Percentiles rank a stretch among this genome's conserved stretches.
phyloP scores from a whole-genome alignment of 2,797 vertebrate genomes.

The Dryobates pubescens region DNA sequence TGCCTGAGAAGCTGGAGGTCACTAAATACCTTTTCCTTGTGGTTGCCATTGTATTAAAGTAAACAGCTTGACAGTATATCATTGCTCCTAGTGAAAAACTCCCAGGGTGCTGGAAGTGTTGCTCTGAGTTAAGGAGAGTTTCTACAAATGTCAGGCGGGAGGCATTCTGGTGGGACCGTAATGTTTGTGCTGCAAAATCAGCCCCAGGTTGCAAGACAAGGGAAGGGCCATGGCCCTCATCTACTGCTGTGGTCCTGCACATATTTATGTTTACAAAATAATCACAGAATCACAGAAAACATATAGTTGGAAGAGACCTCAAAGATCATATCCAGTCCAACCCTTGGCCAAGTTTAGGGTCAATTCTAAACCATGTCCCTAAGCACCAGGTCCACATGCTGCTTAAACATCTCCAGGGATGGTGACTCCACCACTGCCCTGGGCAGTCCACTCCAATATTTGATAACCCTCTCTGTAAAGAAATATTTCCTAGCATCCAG shows the following conservation, averaged over 20 bases:
- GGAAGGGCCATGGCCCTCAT: neutral
- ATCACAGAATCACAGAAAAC: neutral
- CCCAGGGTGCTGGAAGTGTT: neutral
- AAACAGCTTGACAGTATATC: neutral
- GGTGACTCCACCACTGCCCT: too few species aligned
- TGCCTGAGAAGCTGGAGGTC: neutral
- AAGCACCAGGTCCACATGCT: too few species aligned
- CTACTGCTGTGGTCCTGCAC: neutral
- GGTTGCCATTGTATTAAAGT: neutral
- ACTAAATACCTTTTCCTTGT: neutral
- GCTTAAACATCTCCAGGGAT: too few species aligned
- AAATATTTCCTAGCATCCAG: too few species aligned
- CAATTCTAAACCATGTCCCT: too few species aligned
- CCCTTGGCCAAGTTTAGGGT: too few species aligned
- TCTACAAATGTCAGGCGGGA: neutral
- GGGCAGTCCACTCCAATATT: too few species aligned
- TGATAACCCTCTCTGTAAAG: too few species aligned
- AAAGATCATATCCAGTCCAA: too few species aligned
- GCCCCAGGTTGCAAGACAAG: neutral
- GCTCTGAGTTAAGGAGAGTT: neutral
- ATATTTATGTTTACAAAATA: neutral
- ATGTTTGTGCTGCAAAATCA: neutral
- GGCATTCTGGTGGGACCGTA: neutral
- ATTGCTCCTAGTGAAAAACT: neutral
- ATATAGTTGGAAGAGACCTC: too few species aligned